phyloP scores from a whole-genome alignment of 2,888 invertebrate species.

The Heteropelma amictum region DNA sequence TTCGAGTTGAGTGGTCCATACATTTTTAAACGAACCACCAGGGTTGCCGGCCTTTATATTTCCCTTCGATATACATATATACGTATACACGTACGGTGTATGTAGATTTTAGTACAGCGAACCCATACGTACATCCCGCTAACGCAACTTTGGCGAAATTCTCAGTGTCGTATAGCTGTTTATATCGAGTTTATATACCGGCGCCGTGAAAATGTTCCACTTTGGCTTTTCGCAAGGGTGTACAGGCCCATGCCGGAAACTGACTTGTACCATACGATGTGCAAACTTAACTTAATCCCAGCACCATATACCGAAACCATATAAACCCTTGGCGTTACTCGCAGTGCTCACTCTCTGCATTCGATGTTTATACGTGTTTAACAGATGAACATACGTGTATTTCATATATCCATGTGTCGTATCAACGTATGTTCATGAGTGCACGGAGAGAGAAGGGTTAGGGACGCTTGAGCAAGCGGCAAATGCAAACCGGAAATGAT shows the following conservation, averaged over 20 bases:
- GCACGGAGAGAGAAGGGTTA: constrained; percentile 5
- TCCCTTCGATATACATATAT: constrained; percentile 8
- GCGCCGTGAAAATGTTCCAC: constrained; percentile 41
- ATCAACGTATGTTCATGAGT: not conserved
- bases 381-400: not conserved
- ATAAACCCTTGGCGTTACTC: constrained; percentile 43
- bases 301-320: constrained; percentile 39
- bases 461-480: constrained; percentile 43
- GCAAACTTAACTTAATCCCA: constrained; percentile 63
- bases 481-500: constrained; percentile 55
- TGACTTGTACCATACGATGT: constrained; percentile 58
- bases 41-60: constrained; percentile 26
- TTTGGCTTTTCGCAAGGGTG: constrained; percentile 5
- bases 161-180: constrained; percentile 28
- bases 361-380: not conserved
- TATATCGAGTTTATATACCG: constrained; percentile 27
- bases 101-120: not conserved
- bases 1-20: constrained; percentile 72
- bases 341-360: constrained; percentile 29
- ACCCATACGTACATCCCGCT: not conserved
- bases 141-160: not conserved
- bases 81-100: not conserved
- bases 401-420: not conserved
- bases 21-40: constrained; percentile 70
- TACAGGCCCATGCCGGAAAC: constrained; percentile 56